Conservation (phyloP, 1,140 invertebrate genomes). For the Megathymus violae region DNA sequence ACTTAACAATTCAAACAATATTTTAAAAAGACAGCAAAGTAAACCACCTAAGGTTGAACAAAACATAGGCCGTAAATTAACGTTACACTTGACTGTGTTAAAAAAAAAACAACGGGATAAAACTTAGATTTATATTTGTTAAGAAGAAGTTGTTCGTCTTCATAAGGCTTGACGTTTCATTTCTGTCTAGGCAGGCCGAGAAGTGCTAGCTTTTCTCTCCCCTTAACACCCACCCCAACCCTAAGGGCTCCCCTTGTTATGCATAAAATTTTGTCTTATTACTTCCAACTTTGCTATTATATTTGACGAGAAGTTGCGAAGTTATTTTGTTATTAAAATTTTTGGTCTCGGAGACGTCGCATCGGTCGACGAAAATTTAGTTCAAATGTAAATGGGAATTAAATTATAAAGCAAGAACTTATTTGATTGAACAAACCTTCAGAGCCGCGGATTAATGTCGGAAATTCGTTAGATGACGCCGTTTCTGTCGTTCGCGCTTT, state of each 20-base stretch:
- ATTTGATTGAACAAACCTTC: slow-evolving; percentile 77
- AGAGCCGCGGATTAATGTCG: slow-evolving; percentile 72
- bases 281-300: slow-evolving; percentile 80
- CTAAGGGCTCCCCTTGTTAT: slow-evolving; percentile 70
- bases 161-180: slow-evolving; percentile 76
- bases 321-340: slow-evolving; percentile 83
- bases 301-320: slow-evolving; percentile 79
- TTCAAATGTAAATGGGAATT: slow-evolving; percentile 76
- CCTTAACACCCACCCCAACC: slow-evolving; percentile 39
- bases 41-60: slow-evolving; percentile 43
- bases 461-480: slow-evolving; percentile 52
- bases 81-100: slow-evolving; percentile 60
- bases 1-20: slow-evolving; percentile 31
- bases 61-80: slow-evolving; percentile 62
- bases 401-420: slow-evolving; percentile 78
- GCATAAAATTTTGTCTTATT: slow-evolving; percentile 83
- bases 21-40: slow-evolving; percentile 35
- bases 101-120: slow-evolving; percentile 61
- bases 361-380: slow-evolving; percentile 58
- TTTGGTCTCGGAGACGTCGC: slow-evolving; percentile 62
- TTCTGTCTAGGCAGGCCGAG: slow-evolving; percentile 75
- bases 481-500: slow-evolving; percentile 57
- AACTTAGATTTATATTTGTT: slow-evolving; percentile 80
- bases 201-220: slow-evolving; percentile 59
- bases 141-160: slow-evolving; percentile 79